Evolutionary conservation across 2,888 invertebrate genomes (phyloP).

Genomic region (Cerastoderma edule): DNA sequence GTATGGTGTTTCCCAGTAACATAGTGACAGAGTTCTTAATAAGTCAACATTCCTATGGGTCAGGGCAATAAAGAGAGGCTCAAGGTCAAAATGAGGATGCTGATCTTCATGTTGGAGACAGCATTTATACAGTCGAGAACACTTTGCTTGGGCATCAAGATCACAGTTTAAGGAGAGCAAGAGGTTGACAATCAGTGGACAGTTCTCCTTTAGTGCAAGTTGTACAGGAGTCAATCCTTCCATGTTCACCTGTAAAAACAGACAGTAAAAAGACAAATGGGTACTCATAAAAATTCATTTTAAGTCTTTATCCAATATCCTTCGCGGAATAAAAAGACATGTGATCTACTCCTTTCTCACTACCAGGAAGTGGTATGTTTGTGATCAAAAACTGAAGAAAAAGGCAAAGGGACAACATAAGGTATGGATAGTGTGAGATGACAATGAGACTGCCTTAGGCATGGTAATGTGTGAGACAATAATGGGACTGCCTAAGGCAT

Average conservation of each 20-base stretch:
- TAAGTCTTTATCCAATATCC: too few relatives aligned
- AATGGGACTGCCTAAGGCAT: too few relatives aligned
- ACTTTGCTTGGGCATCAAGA: conserved; percentile 74
- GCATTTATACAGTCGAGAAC: conserved; percentile 70
- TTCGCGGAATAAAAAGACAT: too few relatives aligned
- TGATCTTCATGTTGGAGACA: conserved; percentile 77
- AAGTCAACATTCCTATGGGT: conserved; percentile 79
- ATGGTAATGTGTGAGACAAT: too few relatives aligned
- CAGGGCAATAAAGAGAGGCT: conserved; percentile 80
- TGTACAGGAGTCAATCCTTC: conserved; percentile 78
- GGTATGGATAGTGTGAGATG: neutral
- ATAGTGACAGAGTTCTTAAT: conserved; percentile 74
- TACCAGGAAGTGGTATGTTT: neutral
- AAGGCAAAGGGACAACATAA: neutral
- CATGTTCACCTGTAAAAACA: conserved; percentile 74
- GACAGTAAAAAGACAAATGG: neutral
- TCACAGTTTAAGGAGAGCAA: conserved; percentile 80
- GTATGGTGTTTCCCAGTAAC: conserved; percentile 73
- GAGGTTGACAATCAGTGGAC: conserved; percentile 68
- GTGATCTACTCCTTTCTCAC: too few relatives aligned
- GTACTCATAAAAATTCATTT: neutral
- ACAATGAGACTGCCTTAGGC: too few relatives aligned
- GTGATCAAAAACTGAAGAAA: neutral
- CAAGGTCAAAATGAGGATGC: conserved; percentile 81
- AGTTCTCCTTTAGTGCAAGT: conserved; percentile 75